Base-by-base conservation (phyloP, 2,113 vertebrate species). In the Herpetotheres cachinnans region DNA sequence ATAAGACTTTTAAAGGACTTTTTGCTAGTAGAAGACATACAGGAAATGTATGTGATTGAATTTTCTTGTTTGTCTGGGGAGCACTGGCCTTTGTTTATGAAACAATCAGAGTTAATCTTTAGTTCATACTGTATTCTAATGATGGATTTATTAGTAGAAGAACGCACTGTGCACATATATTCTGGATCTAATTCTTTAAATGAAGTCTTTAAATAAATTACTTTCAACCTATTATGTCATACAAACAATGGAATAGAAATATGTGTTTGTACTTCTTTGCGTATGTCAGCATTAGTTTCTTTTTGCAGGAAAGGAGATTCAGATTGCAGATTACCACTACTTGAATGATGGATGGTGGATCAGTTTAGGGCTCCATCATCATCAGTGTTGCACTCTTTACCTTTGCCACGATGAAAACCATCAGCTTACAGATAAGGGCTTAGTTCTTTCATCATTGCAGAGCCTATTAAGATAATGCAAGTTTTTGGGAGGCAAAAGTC, bases 261-360 rank as follows among this genome's bases (percentile, higher is more conserved):
- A 62, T 7, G 7, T 54, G 15, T 54, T 85, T 90, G 36, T 81
- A 50, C 13, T 36, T 79, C 52, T 29, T 69, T 38, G n/a, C 56
- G 6, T 61, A 44, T 10, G 54, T 47, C 38, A 69, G 63, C 46
- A 18, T 14, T 34, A 25, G 80, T 82, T 76, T 94, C 25, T 87
- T 61, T 88, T 50, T 73, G 21, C 94, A 98, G 98, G 96, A 98
- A 97, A 95, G 86, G n/a, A 94, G 56, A 90, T 97, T 50, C 88
- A 62, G 62, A 90, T 97, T 62, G 84, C 90, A 84, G 96, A 97
- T 73, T 90, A 91, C 70, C 59, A 32, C 7, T 73, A 80, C 40
- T 80, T 98, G 72, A 96, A 94, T 20, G 93, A 97, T 29, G 56
- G 54, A 34, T 95, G 93, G 77, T 73, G 96, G 29, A 65, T 78